Evolutionary conservation across 2,888 invertebrate genomes (phyloP).

Genomic region (Ischnus inquisitorius): DNA sequence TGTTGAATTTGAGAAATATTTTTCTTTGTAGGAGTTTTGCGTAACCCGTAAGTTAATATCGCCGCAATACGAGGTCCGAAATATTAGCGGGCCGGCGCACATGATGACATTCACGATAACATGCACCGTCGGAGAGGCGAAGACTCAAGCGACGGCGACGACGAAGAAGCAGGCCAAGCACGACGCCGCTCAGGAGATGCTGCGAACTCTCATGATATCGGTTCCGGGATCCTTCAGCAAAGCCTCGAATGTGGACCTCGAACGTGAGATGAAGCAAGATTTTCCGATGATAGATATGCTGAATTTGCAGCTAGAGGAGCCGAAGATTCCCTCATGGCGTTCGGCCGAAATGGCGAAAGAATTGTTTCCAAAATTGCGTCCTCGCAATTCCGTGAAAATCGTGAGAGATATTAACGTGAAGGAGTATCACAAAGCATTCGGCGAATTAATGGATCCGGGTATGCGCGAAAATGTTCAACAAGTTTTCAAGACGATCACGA

Average conservation of each 20-base stretch:
- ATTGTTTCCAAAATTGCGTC: slow-evolving; percentile 40
- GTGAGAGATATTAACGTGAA: neutral
- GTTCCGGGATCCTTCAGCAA: neutral
- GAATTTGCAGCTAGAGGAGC: slow-evolving; percentile 31
- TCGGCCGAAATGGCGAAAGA: slow-evolving; percentile 28
- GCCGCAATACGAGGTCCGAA: slow-evolving; percentile 28
- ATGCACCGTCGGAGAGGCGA: slow-evolving; percentile 35
- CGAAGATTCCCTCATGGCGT: neutral
- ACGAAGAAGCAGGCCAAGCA: slow-evolving; percentile 63
- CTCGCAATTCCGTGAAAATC: neutral
- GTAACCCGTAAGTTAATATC: neutral
- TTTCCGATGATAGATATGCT: neutral
- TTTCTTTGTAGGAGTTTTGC: slow-evolving; percentile 55
- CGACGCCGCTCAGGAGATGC: slow-evolving; percentile 57
- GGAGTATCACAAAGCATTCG: slow-evolving; percentile 24
- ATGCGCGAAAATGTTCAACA: neutral
- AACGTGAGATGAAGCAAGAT: neutral
- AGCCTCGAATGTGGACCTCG: neutral
- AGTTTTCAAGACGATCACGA: neutral
- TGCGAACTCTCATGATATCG: slow-evolving; percentile 36
- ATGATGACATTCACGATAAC: slow-evolving; percentile 40
- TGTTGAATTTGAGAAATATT: too few relatives aligned
- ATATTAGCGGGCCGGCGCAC: slow-evolving; percentile 46
- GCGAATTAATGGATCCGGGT: neutral
- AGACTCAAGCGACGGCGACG: slow-evolving; percentile 19